These are phyloP conservation scores for Sinocyclocheilus anshuiensis DNA, from an alignment of 2,113 vertebrate species.

Conservation along the genomic window DNA sequence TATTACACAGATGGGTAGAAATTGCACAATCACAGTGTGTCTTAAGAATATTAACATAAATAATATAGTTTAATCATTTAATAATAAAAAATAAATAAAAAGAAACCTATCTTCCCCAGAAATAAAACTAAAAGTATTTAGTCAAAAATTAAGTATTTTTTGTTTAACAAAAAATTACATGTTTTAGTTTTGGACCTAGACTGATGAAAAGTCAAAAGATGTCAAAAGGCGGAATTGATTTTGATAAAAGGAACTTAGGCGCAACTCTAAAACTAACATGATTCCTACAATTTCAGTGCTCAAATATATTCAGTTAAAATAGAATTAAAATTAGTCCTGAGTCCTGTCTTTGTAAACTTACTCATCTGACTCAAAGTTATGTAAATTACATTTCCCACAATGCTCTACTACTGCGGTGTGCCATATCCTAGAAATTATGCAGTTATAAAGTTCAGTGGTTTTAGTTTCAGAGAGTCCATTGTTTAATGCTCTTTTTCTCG, in stretches of 20 bases:
- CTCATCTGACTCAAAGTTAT: too few species aligned
- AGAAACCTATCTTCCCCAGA: too few species aligned
- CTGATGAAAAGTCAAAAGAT: not conserved
- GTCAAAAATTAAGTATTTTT: too few species aligned
- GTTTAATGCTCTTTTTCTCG: conserved; percentile 66
- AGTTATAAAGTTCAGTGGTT: not conserved
- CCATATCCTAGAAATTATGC: not conserved
- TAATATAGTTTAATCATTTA: not conserved
- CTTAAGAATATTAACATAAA: not conserved
- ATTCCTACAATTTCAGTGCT: not conserved
- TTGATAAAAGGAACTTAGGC: not conserved
- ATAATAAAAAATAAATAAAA: too few species aligned
- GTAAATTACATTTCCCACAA: conserved; percentile 42
- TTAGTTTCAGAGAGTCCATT: not conserved
- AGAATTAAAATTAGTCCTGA: too few species aligned
- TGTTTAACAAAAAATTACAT: not conserved
- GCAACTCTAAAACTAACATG: not conserved
- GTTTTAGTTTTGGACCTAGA: not conserved
- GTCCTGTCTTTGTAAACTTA: conserved; percentile 24
- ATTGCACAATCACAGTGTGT: not conserved
- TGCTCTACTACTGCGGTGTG: not conserved
- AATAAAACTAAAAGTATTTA: too few species aligned
- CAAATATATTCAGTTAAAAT: not conserved
- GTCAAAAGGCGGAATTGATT: too few species aligned
- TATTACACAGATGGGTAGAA: not conserved